A percentile compares a stretch with the other conserved stretches of the same genome.
Evolutionary conservation across 2,888 invertebrate genomes (phyloP).

Genomic region (Brenthis hecate): DNA sequence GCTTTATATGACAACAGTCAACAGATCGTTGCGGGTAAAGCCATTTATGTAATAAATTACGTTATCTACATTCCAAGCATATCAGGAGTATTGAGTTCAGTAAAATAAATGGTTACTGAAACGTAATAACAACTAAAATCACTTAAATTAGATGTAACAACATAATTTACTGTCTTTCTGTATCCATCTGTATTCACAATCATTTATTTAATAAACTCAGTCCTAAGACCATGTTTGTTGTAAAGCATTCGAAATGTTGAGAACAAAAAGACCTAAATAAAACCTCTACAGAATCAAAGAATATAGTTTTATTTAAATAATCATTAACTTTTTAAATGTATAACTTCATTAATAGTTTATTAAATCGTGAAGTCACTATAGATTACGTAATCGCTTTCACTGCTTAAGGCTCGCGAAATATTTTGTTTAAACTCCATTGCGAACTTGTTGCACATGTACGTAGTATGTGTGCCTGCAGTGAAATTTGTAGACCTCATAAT

Average conservation of each 20-base stretch:
- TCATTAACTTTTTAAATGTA: not conserved
- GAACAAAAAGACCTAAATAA: too few relatives aligned
- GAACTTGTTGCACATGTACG: constrained; percentile 44
- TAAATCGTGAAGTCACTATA: constrained; percentile 24
- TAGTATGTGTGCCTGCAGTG: constrained; percentile 44
- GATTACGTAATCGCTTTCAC: constrained; percentile 61
- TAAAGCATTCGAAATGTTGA: too few relatives aligned
- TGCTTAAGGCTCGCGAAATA: constrained; percentile 54
- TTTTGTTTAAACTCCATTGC: constrained; percentile 45
- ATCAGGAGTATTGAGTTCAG: constrained; percentile 1
- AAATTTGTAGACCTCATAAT: constrained; percentile 38
- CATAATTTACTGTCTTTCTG: too few relatives aligned
- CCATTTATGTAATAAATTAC: constrained; percentile 22
- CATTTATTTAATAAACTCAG: too few relatives aligned
- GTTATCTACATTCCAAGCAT: not conserved
- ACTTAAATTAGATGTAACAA: too few relatives aligned
- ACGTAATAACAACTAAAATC: too few relatives aligned
- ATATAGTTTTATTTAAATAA: not conserved
- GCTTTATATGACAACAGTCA: constrained; percentile 12
- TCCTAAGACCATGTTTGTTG: too few relatives aligned
- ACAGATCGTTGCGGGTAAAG: not conserved
- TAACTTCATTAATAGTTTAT: constrained; percentile 29
- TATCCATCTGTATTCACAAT: too few relatives aligned
- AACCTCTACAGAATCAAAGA: not conserved
- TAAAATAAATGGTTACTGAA: constrained; percentile 2